A percentile compares a stretch with the other conserved stretches of the same genome.
Evolutionary conservation across 2,113 vertebrate genomes (phyloP).

Genomic region (Uropsilus gracilis): DNA sequence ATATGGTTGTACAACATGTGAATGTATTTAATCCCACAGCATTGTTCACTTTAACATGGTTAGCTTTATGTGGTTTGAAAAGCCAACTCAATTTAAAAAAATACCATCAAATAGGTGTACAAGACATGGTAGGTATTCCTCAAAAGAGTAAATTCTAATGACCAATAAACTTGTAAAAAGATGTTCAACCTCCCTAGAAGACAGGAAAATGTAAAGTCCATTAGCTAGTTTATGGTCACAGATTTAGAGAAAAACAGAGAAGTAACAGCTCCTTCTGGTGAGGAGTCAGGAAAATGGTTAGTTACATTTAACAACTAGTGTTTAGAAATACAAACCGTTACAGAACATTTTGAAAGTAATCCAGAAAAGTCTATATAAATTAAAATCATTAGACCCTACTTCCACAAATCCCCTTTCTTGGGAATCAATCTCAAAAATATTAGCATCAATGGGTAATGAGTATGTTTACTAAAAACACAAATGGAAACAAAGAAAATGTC

Average conservation of each 20-base stretch:
- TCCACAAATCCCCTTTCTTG: background rate
- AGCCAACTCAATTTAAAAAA: background rate
- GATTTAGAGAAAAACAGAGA: background rate
- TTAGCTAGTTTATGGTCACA: background rate
- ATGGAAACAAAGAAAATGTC: background rate
- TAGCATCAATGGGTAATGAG: background rate
- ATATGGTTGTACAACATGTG: background rate
- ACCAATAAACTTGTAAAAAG: background rate
- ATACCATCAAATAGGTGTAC: background rate
- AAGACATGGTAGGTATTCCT: constrained; percentile 11
- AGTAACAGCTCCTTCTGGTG: background rate
- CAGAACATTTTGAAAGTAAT: background rate
- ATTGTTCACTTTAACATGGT: constrained; percentile 2
- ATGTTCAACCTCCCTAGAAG: background rate
- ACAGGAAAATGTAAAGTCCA: background rate
- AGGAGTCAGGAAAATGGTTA: background rate
- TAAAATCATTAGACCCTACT: background rate
- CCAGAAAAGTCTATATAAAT: constrained; percentile 9
- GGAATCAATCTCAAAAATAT: constrained; percentile 17
- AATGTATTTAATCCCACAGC: background rate
- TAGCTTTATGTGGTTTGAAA: background rate
- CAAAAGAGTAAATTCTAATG: background rate
- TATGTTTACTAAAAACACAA: background rate
- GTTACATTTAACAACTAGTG: background rate
- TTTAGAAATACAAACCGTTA: background rate